Conservation (phyloP, 1,140 invertebrate genomes). For the Zaprionus ghesquierei region DNA sequence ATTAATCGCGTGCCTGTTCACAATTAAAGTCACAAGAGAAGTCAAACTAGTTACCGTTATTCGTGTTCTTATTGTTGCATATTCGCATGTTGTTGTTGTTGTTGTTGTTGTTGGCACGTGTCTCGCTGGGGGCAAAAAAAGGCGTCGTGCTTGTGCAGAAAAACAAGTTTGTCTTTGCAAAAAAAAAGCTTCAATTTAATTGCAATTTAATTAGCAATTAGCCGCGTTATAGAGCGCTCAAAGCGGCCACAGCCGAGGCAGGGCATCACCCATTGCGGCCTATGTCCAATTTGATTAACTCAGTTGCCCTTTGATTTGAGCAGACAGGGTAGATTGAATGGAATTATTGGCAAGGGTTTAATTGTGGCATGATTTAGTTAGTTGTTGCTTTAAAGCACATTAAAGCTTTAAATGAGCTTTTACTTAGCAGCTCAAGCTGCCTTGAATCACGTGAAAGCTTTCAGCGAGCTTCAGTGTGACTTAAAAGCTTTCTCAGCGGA, state of each 20-base stretch:
- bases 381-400: neutral
- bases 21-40: slow-evolving; percentile 50
- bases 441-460: neutral
- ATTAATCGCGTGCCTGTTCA: slow-evolving; percentile 61
- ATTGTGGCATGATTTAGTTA: neutral
- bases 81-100: neutral
- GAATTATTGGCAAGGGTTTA: too few relatives aligned
- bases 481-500: neutral
- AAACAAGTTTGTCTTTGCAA: neutral
- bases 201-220: slow-evolving; percentile 38
- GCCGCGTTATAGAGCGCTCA: neutral
- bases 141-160: neutral
- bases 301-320: neutral
- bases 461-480: neutral
- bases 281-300: neutral
- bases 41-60: slow-evolving; percentile 29
- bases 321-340: neutral
- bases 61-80: neutral
- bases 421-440: too few relatives aligned
- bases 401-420: neutral
- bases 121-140: neutral
- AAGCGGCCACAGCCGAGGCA: neutral
- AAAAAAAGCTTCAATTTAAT: slow-evolving; percentile 42
- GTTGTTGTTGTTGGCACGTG: slow-evolving; percentile 33
- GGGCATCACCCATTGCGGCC: neutral